These are phyloP conservation scores for Drosophila maculinotata DNA, from an alignment of 2,888 invertebrate genomes.

Conservation along the genomic window DNA sequence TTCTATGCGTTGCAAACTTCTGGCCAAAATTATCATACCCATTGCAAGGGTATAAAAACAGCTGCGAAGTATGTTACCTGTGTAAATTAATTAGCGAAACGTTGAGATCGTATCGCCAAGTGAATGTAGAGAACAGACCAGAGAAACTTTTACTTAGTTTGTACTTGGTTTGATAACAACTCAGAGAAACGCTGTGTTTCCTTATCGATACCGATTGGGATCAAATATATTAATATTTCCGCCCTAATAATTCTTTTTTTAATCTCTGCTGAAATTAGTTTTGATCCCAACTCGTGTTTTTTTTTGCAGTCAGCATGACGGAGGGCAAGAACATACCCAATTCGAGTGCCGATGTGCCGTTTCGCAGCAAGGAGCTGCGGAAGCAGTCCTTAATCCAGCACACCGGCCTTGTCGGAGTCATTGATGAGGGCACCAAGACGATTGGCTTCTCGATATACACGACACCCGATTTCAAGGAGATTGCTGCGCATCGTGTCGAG, in stretches of 20 bases:
- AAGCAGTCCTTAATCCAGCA: slow-evolving; percentile 67
- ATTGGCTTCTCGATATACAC: slow-evolving; percentile 92
- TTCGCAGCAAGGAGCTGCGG: slow-evolving; percentile 73
- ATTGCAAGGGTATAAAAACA: background rate
- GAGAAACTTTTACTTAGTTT: background rate
- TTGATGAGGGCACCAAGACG: slow-evolving; percentile 98
- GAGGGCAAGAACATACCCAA: slow-evolving; percentile 72
- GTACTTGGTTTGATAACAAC: slow-evolving; percentile 14
- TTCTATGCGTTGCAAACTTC: background rate
- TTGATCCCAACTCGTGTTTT: slow-evolving; percentile 1
- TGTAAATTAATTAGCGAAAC: slow-evolving; percentile 27
- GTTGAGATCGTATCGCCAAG: slow-evolving; percentile 30
- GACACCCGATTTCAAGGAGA: slow-evolving; percentile 91
- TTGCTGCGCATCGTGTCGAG: slow-evolving; percentile 93
- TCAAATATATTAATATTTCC: slow-evolving; percentile 31
- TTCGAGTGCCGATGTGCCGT: slow-evolving; percentile 78
- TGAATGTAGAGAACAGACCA: background rate
- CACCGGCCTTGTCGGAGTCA: slow-evolving; percentile 91
- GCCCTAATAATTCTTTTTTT: slow-evolving; percentile 27
- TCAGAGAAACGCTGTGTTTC: background rate
- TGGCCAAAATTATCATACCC: background rate
- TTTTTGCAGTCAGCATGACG: slow-evolving; percentile 61
- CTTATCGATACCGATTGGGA: slow-evolving; percentile 29
- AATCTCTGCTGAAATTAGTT: slow-evolving; percentile 20
- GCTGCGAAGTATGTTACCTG: slow-evolving; percentile 1